Base-by-base conservation (phyloP, 2,888 invertebrate genomes). In the Aphelenchoides bicaudatus region DNA sequence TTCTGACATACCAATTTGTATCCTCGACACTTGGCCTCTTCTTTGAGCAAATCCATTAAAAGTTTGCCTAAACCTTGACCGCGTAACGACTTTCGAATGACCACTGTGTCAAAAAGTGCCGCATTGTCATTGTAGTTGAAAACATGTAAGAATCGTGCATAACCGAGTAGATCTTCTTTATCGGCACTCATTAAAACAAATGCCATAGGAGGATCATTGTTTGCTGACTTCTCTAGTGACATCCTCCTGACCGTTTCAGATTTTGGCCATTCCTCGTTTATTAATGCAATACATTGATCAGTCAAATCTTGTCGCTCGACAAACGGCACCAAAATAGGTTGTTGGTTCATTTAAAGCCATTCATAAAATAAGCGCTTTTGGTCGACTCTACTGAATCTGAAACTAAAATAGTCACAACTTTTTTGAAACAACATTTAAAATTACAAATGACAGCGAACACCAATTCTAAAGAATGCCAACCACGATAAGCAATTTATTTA, bases 201-300 rank as follows among this genome's bases (percentile, higher is more conserved):
- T 10, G 43, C 43, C 43, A 43, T 43, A 10, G 43, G 43, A 43
- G 43, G 43, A 10, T 43, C 43, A 25, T 8, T 10, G 43, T 43
- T 43, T 6, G 43, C 43, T n/a, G n/a, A 10, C 25, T 25, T n/a
- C 25, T 43, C 43, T 25, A 43, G 21, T 6, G 43, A 43, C 23
- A 6, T 19, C 23, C 16, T 10, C 25, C 43, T 19, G 23, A 25
- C 10, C 10, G 21, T 43, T 10, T 43, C 21, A 10, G 43, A 43
- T 8, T 8, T n/a, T 25, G 43, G 43, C 43, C 43, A 43, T 21
- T 43, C 43, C 43, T 43, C 43, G 43, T 43, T 43, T 19, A 43
- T 43, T n/a, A 43, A 43, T 43, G 10, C 6, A 19, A 43, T 25
- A n/a, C 43, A 43, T n/a, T 43, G 21, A 10, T 43, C 43, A 8